Conservation (phyloP, 2,113 vertebrate genomes). For the Thryonomys swinderianus region DNA sequence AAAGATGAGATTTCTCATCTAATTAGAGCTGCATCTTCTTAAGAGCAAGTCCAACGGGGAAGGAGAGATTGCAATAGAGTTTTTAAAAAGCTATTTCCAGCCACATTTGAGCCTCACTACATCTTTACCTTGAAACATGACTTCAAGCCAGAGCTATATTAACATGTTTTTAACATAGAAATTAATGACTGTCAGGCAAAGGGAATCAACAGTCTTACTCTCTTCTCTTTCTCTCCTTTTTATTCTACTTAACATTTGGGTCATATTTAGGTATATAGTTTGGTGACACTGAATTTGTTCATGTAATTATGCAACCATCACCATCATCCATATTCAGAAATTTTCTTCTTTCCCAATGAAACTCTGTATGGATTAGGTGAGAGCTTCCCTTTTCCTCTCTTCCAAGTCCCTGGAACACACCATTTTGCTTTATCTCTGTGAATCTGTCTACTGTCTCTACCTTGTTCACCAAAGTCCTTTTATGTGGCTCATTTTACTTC, state of each 20-base stretch:
- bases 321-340: background rate
- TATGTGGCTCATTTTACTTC: background rate
- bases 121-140: slow-evolving; percentile 19
- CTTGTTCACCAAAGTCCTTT: background rate
- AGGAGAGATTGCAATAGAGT: background rate
- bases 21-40: background rate
- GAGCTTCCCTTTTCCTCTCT: background rate
- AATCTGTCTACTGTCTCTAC: background rate
- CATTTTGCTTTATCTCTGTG: background rate
- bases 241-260: background rate
- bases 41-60: background rate
- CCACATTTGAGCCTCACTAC: background rate
- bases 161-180: background rate
- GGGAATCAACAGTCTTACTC: background rate
- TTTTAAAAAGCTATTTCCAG: slow-evolving; percentile 25
- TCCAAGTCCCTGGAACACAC: too few relatives aligned
- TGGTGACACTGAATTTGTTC: background rate
- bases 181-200: background rate
- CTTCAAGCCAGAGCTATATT: background rate
- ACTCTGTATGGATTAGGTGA: background rate
- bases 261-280: background rate
- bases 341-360: background rate
- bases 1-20: background rate
- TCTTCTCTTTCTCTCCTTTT: background rate
- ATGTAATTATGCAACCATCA: background rate